phyloP scores from a whole-genome alignment of 2,113 vertebrate genomes.

The Hiodon alosoides region DNA sequence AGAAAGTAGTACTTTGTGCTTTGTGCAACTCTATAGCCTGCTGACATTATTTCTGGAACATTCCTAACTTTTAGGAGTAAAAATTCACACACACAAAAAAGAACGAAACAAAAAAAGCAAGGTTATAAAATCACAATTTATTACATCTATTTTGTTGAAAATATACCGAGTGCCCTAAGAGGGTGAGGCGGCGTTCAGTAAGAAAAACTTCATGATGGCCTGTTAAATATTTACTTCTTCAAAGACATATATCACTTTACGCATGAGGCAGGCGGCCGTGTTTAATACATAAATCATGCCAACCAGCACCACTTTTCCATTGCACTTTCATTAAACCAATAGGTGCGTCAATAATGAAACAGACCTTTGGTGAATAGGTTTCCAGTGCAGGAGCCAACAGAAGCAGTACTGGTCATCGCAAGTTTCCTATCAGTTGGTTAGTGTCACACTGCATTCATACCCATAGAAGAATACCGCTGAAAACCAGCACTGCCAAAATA shows the following conservation, averaged over 20 bases:
- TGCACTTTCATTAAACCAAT: constrained; percentile 10
- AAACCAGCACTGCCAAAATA: constrained; percentile 2
- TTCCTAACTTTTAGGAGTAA: too few relatives aligned
- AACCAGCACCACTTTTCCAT: constrained; percentile 14
- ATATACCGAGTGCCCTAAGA: background rate
- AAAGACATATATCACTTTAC: constrained; percentile 12
- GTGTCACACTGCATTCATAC: background rate
- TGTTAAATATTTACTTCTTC: constrained; percentile 24
- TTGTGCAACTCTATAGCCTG: too few relatives aligned
- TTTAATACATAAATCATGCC: constrained; percentile 18
- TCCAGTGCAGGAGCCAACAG: constrained; percentile 9
- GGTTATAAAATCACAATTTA: background rate
- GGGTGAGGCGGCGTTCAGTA: background rate
- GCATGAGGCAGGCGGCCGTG: constrained; percentile 13
- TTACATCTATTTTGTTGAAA: background rate
- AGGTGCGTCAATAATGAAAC: constrained; percentile 6
- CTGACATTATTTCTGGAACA: too few relatives aligned
- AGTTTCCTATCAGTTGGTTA: constrained; percentile 7
- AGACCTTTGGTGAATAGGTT: constrained; percentile 6
- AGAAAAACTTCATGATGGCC: constrained; percentile 10
- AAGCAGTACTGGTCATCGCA: constrained; percentile 3
- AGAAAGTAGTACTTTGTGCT: too few relatives aligned
- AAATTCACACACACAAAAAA: too few relatives aligned
- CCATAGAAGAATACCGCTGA: background rate
- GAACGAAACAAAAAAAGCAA: background rate